Evolutionary conservation across 2,888 invertebrate genomes (phyloP).

Genomic region (Caenorhabditis sp.): DNA sequence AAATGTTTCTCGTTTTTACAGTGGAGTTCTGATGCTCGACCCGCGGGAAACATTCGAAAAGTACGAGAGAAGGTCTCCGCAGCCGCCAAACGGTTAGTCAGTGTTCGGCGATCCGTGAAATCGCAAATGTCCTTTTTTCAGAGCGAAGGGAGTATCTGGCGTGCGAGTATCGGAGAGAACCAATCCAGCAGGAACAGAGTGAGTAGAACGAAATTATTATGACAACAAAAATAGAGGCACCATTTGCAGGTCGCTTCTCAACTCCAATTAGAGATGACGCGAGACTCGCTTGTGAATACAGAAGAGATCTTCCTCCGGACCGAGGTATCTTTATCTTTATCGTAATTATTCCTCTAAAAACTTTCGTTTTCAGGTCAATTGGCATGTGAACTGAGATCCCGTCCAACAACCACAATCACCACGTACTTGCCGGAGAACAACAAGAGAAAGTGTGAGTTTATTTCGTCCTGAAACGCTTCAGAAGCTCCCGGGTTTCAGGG

Average conservation of each 20-base stretch:
- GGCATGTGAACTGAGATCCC: conserved; percentile 39
- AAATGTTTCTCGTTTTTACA: no score
- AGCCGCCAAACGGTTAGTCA: conserved; percentile 40
- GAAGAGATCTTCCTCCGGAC: conserved; percentile 21
- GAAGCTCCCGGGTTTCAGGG: conserved; percentile 60
- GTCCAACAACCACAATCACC: conserved; percentile 47
- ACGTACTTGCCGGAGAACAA: conserved; percentile 56
- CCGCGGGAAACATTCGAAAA: conserved; percentile 72
- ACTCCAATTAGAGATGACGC: conserved; percentile 23
- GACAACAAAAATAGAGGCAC: not conserved
- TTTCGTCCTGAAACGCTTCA: not conserved
- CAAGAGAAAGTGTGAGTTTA: conserved; percentile 49
- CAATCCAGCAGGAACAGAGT: conserved; percentile 14
- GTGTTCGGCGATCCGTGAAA: not conserved
- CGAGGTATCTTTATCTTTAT: conserved; percentile 3
- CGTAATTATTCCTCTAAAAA: no score
- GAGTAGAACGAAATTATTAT: no score
- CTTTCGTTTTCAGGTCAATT: conserved; percentile 31
- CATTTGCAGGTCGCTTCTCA: no score
- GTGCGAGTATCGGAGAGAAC: conserved; percentile 49
- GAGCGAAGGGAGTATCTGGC: conserved; percentile 41
- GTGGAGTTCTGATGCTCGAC: conserved; percentile 53
- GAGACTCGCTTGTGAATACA: conserved; percentile 49
- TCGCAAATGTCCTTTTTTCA: not conserved
- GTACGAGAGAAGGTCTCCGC: conserved; percentile 66